Evolutionary conservation across 2,888 invertebrate species (phyloP).

Genomic region (Beris chalybata): DNA sequence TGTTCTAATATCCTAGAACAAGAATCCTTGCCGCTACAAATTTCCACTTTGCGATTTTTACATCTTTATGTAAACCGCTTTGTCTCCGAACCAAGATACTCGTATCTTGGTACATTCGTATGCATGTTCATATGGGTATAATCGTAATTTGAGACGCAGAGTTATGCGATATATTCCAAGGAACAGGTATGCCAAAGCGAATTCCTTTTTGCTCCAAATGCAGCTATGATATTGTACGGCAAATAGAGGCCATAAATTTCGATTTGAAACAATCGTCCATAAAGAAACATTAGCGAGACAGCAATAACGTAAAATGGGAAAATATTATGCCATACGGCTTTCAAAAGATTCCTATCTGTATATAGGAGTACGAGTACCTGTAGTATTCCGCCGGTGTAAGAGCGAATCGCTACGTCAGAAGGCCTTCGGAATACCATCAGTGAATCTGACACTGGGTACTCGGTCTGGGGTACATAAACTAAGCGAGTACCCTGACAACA

Average conservation of each 20-base stretch:
- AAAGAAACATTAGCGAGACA: slow-evolving; percentile 46
- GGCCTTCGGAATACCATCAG: slow-evolving; percentile 14
- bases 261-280: slow-evolving; percentile 45
- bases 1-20: too few relatives aligned
- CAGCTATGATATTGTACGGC: neutral
- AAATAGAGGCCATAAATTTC: slow-evolving; percentile 40
- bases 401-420: neutral
- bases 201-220: neutral
- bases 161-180: slow-evolving; percentile 9
- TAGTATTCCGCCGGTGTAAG: neutral
- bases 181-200: slow-evolving; percentile 8
- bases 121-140: neutral
- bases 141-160: slow-evolving; percentile 9
- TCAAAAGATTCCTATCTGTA: slow-evolving; percentile 42
- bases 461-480: slow-evolving; percentile 16
- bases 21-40: too few relatives aligned
- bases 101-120: neutral
- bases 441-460: slow-evolving; percentile 13
- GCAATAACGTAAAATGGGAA: slow-evolving; percentile 45
- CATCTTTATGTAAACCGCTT: too few relatives aligned
- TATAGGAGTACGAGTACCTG: slow-evolving; percentile 22
- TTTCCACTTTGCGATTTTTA: too few relatives aligned
- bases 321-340: slow-evolving; percentile 44
- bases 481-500: neutral
- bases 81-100: too few relatives aligned